Evolutionary conservation across 2,113 vertebrate genomes (phyloP), one percentile per base, ranked within the genome.

Genomic region (Xerus inauris): DNA sequence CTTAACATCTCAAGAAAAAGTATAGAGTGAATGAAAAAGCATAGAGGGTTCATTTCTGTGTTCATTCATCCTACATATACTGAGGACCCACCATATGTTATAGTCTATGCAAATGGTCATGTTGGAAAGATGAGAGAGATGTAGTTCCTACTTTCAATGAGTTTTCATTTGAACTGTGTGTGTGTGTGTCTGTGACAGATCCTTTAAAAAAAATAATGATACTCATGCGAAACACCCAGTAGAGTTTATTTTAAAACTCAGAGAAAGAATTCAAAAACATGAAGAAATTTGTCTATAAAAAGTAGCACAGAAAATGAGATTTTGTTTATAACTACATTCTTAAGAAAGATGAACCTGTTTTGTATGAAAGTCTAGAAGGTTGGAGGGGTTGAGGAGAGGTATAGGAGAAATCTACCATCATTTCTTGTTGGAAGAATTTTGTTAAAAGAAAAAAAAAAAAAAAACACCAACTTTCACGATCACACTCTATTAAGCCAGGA

Each of bases 401-500:
- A 22, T 65, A 42, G 47, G 9, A 62, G 59, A 10, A 62, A 62
- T 62, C 83, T 38, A n/a, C 57, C 42, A 81, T 47, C 45, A 89
- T 87, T 86, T 94, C 83, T 94, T 87, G 11, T 42, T 93, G 62
- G 40, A 92, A 94, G 38, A 45, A 79, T 94, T 67, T 76, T 79
- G 65, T 72, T n/a, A 82, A 30, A 73, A 90, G 91, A 59, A 49
- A 73, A 80, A 87, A 32, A 40, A 57, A 80, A 94, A 89, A 95
- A 95, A 96, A 94, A 2, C 81, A 38, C 91, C 64, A 80, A 83
- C 97, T 98, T 98, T 97, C 98, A 98, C 98, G 98, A 98, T 99
- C 98, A 98, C 98, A 98, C 97, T 97, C 98, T 99, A 98, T 99
- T 99, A 99, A 99, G 96, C 98, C 97, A 98, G 97, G 98, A 98